Evolutionary conservation across 23 tunicate genomes (phyloP), one percentile per base, ranked within the genome.

Genomic region (Aplidium turbinatum): DNA sequence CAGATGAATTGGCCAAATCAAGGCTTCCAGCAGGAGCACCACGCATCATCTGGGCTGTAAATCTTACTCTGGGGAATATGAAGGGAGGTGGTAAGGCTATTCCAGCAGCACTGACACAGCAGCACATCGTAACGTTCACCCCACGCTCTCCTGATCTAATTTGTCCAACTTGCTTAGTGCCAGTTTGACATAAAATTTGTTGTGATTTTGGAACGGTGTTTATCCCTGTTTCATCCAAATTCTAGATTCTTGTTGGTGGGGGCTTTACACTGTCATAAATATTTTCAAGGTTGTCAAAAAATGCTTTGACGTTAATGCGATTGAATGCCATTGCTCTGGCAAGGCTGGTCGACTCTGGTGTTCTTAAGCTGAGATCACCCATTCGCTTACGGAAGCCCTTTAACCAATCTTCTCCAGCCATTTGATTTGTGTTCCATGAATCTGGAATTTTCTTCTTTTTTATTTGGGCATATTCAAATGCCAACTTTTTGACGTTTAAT

Each of bases 301-400:
- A 77, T 2, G 29, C 66, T 35, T 24, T 23, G 4, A 77, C 82
- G 11, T 57, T 38, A 36, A 21, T 48, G 21, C 30, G 21, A 60
- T 75, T 75, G 42, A 75, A 75, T 33, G 70, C 82, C 56, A 77
- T 77, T 23, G 82, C 57, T 33, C 82, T 33, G 4, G 57, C 82
- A 16, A 63, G 25, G 27, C 82, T 77, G 3, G 82, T 77, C 26
- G 73, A 39, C 35, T 77, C 74, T 4, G 73, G 73, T 4, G 29
- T 64, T 38, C 82, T 68, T 29, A 77, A 29, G 57, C 70, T 62
- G 4, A 63, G 28, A 35, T 42, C 25, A 4, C n/a, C 56, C 56
- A 22, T 38, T 26, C 82, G 34, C 35, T 22, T 36, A 34, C 73
- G 82, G 23, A 77, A 77, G 13, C 82, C 82, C 63, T 61, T 60